These are phyloP conservation scores for Cebidichthys violaceus DNA, from an alignment of 2,113 vertebrate genomes.

Conservation along the genomic window DNA sequence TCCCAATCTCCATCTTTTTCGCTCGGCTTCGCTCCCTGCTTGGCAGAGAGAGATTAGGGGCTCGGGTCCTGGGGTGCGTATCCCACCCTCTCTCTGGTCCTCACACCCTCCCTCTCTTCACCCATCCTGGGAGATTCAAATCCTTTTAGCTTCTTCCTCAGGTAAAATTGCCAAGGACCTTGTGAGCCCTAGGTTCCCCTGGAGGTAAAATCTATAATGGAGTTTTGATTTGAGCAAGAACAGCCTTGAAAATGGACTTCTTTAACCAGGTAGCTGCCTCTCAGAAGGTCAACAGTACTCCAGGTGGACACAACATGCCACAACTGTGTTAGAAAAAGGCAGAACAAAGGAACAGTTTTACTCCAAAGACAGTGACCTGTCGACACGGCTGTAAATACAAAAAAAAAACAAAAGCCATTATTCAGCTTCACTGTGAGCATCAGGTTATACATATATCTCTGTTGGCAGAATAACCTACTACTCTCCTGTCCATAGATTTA, in stretches of 20 bases:
- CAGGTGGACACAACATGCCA: constrained; percentile 80
- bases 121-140: constrained; percentile 77
- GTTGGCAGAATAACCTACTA: not conserved
- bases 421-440: constrained; percentile 47
- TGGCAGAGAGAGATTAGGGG: constrained; percentile 89
- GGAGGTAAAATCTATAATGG: constrained; percentile 87
- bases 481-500: not conserved
- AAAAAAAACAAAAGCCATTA: constrained; percentile 55
- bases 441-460: constrained; percentile 5
- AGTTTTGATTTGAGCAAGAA: constrained; percentile 83
- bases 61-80: constrained; percentile 85
- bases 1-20: constrained; percentile 90
- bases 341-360: constrained; percentile 82
- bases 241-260: constrained; percentile 85
- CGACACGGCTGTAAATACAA: constrained; percentile 67
- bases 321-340: constrained; percentile 77
- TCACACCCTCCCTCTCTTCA: constrained; percentile 75
- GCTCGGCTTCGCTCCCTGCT: constrained; percentile 87
- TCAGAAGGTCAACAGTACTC: constrained; percentile 82
- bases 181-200: constrained; percentile 82
- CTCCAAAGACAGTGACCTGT: constrained; percentile 71
- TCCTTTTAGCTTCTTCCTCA: constrained; percentile 87
- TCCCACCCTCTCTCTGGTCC: constrained; percentile 68
- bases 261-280: constrained; percentile 82
- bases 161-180: constrained; percentile 87